Conservation (phyloP, 2,888 invertebrate genomes). For the Fragum fragum region DNA sequence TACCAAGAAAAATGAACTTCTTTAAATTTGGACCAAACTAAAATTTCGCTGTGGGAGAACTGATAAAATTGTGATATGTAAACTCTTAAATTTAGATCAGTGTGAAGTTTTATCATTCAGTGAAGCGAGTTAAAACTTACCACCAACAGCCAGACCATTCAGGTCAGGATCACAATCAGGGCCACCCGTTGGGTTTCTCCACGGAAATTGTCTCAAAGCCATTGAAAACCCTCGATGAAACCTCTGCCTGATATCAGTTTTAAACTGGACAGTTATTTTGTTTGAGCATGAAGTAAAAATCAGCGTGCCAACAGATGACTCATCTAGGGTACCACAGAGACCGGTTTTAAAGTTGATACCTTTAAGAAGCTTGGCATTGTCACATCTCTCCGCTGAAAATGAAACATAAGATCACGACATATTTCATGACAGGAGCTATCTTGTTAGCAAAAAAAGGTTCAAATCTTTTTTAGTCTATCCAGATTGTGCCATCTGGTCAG, state of each 20-base stretch:
- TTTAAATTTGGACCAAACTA: too few relatives aligned
- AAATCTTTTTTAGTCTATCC: too few relatives aligned
- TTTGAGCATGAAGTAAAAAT: slow-evolving; percentile 62
- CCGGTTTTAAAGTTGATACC: slow-evolving; percentile 62
- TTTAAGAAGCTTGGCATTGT: slow-evolving; percentile 64
- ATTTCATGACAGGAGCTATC: too few relatives aligned
- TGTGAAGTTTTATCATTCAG: too few relatives aligned
- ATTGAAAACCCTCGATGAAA: slow-evolving; percentile 54
- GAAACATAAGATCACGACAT: too few relatives aligned
- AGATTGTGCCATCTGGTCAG: too few relatives aligned
- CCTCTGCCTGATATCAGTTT: slow-evolving; percentile 43
- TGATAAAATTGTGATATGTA: too few relatives aligned
- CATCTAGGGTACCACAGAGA: slow-evolving; percentile 60
- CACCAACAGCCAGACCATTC: slow-evolving; percentile 59
- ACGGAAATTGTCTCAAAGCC: slow-evolving; percentile 50
- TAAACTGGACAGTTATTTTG: slow-evolving; percentile 63
- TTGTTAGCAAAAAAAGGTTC: too few relatives aligned
- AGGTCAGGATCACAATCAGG: slow-evolving; percentile 64
- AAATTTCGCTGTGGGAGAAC: too few relatives aligned
- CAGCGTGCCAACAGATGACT: slow-evolving; percentile 50
- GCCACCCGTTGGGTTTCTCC: slow-evolving; percentile 65
- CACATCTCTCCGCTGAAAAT: slow-evolving; percentile 60
- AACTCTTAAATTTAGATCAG: too few relatives aligned
- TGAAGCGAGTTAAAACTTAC: slow-evolving; percentile 25
- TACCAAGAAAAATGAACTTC: too few relatives aligned